These are phyloP conservation scores for Flexamia atlantica DNA, from an alignment of 2,888 invertebrate genomes.

Conservation along the genomic window DNA sequence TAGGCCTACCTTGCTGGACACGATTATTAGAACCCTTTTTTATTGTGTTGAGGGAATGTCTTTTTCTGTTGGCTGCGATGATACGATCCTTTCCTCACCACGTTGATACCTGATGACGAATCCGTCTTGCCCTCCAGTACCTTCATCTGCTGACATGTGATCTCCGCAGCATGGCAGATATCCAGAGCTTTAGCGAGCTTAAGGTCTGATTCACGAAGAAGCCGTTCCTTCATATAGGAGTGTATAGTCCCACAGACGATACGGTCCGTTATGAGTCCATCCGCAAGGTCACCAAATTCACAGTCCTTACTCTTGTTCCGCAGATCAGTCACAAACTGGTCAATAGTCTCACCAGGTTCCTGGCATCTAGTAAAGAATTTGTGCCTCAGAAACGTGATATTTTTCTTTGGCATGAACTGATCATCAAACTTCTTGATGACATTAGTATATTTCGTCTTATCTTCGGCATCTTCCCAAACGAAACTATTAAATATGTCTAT, in stretches of 20 bases:
- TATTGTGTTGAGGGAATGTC: not conserved
- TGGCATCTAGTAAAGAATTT: slow-evolving; percentile 69
- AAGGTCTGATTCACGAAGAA: slow-evolving; percentile 61
- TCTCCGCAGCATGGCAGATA: slow-evolving; percentile 64
- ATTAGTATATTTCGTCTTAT: slow-evolving; percentile 59
- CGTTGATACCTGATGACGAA: not conserved
- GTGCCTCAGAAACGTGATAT: slow-evolving; percentile 68
- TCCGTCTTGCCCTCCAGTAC: not conserved
- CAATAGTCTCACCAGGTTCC: slow-evolving; percentile 65
- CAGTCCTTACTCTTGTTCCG: slow-evolving; percentile 63
- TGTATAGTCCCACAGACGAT: slow-evolving; percentile 66
- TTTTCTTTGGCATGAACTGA: slow-evolving; percentile 68
- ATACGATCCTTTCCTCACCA: not conserved
- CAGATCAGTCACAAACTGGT: slow-evolving; percentile 66
- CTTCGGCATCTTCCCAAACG: slow-evolving; percentile 56
- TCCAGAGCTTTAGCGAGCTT: slow-evolving; percentile 62
- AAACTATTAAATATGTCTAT: slow-evolving; percentile 66
- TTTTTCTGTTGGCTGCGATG: slow-evolving; percentile 12
- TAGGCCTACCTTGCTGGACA: slow-evolving; percentile 6
- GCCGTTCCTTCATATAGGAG: slow-evolving; percentile 62
- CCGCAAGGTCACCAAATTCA: slow-evolving; percentile 64
- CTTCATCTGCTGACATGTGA: slow-evolving; percentile 44
- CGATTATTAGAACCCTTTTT: not conserved
- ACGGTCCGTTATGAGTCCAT: slow-evolving; percentile 66
- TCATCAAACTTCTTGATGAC: slow-evolving; percentile 67